These are phyloP conservation scores for Pagetopsis macropterus DNA, from an alignment of 2,797 vertebrate species.

Conservation along the genomic window DNA sequence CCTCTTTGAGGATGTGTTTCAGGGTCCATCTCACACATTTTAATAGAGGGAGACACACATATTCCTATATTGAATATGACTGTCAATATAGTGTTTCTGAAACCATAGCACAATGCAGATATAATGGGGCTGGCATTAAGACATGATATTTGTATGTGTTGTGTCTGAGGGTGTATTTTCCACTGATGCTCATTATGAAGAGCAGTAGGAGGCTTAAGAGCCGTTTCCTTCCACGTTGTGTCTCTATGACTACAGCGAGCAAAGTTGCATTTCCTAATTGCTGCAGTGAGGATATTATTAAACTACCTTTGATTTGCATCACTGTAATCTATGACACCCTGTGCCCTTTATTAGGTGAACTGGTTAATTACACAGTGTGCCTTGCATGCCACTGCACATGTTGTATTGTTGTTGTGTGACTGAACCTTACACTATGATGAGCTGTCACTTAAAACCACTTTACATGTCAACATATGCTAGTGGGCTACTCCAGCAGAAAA, in stretches of 20 bases:
- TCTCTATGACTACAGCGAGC: constrained; percentile 47
- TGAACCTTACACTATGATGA: constrained; percentile 22
- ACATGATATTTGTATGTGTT: not conserved
- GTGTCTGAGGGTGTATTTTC: constrained; percentile 5
- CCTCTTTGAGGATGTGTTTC: too few species aligned
- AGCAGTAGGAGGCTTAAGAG: constrained; percentile 33
- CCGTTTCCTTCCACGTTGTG: constrained; percentile 16
- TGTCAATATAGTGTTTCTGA: not conserved
- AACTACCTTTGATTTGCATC: constrained; percentile 50
- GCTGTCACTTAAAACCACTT: constrained; percentile 3
- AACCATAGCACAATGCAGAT: not conserved
- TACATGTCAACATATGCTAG: not conserved
- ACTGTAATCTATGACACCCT: constrained; percentile 59
- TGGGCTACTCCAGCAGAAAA: not conserved
- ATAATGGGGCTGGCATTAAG: not conserved
- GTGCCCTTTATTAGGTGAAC: constrained; percentile 37
- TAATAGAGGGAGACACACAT: too few species aligned
- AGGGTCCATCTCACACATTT: too few species aligned
- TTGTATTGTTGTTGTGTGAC: constrained; percentile 19
- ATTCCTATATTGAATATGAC: not conserved
- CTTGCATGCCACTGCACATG: constrained; percentile 10
- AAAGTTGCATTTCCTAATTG: constrained; percentile 55
- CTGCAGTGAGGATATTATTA: constrained; percentile 51
- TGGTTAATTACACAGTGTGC: constrained; percentile 50
- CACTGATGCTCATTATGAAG: constrained; percentile 27